Evolutionary conservation across 2,113 vertebrate genomes (phyloP).

Genomic region (Cygnus buccinator): DNA sequence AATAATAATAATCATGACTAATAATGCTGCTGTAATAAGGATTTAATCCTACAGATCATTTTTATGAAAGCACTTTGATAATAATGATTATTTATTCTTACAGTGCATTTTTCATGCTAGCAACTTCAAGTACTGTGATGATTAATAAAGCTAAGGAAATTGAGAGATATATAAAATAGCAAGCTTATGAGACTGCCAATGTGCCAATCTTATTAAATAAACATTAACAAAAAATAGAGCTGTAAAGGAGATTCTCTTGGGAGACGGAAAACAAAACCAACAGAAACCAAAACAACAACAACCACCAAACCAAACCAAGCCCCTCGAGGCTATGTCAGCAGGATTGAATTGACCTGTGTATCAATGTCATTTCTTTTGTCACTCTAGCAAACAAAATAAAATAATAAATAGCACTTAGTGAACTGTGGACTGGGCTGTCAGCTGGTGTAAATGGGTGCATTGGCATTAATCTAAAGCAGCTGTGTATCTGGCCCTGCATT

Average conservation of each 20-base stretch:
- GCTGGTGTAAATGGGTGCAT: neutral
- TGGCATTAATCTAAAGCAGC: neutral
- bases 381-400: conserved; percentile 50
- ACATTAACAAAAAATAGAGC: conserved; percentile 31
- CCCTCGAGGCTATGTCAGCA: conserved; percentile 6
- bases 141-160: conserved; percentile 61
- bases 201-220: conserved; percentile 30
- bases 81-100: conserved; percentile 60
- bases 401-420: conserved; percentile 35
- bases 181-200: conserved; percentile 34
- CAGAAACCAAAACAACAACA: neutral
- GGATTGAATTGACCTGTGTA: conserved; percentile 32
- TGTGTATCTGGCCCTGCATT: neutral
- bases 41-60: conserved; percentile 58
- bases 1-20: conserved; percentile 40
- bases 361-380: conserved; percentile 35
- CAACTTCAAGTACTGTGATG: conserved; percentile 24
- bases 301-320: neutral
- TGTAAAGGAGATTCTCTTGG: conserved; percentile 36
- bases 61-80: conserved; percentile 50
- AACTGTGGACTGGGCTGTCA: neutral
- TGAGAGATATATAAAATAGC: conserved; percentile 39
- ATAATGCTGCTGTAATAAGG: conserved; percentile 53
- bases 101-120: conserved; percentile 46
- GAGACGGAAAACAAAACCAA: conserved; percentile 1